phyloP scores from a whole-genome alignment of 2,888 invertebrate genomes.

The Cheilosia grossa region DNA sequence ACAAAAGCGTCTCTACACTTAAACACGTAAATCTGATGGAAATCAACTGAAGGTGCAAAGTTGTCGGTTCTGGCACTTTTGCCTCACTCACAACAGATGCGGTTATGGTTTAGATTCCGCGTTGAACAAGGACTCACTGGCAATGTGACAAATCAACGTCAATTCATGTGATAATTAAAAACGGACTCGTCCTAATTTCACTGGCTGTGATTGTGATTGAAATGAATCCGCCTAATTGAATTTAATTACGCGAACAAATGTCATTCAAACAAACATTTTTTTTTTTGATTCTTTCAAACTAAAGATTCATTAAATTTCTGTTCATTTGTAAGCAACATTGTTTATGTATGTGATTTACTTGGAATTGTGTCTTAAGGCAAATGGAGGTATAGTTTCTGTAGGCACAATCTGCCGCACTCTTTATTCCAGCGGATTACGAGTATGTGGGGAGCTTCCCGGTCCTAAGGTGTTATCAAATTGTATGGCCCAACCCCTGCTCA shows the following conservation, averaged over 20 bases:
- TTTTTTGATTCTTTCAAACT: background rate
- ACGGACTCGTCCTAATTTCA: background rate
- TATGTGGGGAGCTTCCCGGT: background rate
- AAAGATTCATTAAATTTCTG: background rate
- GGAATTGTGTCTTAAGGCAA: background rate
- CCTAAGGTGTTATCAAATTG: constrained; percentile 29
- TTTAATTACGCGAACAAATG: background rate
- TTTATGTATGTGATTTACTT: constrained; percentile 12
- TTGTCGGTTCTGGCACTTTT: constrained; percentile 27
- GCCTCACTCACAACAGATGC: constrained; percentile 16
- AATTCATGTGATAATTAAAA: background rate
- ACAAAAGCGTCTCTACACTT: constrained; percentile 45
- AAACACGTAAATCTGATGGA: constrained; percentile 57
- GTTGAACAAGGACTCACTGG: constrained; percentile 1
- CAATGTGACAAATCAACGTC: constrained; percentile 9
- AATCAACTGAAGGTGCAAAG: constrained; percentile 35
- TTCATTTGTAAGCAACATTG: background rate
- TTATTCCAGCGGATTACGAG: constrained; percentile 13
- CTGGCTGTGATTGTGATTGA: background rate
- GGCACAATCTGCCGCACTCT: constrained; percentile 9
- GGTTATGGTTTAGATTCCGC: constrained; percentile 4
- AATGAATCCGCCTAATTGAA: background rate
- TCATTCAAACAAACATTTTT: background rate
- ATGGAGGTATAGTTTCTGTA: background rate
- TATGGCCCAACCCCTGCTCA: background rate